A percentile compares a stretch with the other conserved stretches of the same genome.
Conservation (phyloP, 2,113 vertebrate genomes). For the Notothenia rossii region DNA sequence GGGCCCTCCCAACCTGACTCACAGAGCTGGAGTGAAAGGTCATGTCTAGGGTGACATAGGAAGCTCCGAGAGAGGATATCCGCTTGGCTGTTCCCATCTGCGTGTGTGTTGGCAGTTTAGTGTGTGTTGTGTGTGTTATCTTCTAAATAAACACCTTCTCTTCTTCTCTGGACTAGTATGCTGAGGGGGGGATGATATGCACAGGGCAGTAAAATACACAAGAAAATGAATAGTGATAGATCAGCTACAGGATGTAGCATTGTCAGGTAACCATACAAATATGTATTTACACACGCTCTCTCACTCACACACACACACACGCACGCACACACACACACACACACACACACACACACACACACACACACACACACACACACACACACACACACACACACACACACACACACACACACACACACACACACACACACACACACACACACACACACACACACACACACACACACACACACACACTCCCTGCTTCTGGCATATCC, state of each 20-base stretch:
- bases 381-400: background rate
- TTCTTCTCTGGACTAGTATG: conserved; percentile 27
- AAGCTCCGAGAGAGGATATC: conserved; percentile 67
- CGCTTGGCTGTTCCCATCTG: conserved; percentile 58
- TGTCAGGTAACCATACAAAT: conserved; percentile 67
- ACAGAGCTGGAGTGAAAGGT: conserved; percentile 66
- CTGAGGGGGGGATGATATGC: conserved; percentile 34
- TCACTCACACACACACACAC: conserved; percentile 27
- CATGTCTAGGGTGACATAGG: conserved; percentile 64
- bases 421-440: conserved; percentile 8
- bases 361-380: conserved; percentile 9
- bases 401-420: conserved; percentile 28
- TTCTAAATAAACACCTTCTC: conserved; percentile 76
- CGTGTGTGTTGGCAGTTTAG: conserved; percentile 28
- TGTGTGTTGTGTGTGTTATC: conserved; percentile 49
- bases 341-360: conserved; percentile 28
- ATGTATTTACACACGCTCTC: conserved; percentile 19
- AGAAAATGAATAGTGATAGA: conserved; percentile 73
- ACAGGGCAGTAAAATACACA: conserved; percentile 72
- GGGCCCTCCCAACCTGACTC: conserved; percentile 75
- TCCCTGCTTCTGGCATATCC: conserved; percentile 71
- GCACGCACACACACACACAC: conserved; percentile 9
- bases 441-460: conserved; percentile 26
- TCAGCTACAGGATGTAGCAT: conserved; percentile 68
- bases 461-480: conserved; percentile 10